Evolutionary conservation across 2,113 vertebrate genomes (phyloP).

Genomic region (Channa maculata): DNA sequence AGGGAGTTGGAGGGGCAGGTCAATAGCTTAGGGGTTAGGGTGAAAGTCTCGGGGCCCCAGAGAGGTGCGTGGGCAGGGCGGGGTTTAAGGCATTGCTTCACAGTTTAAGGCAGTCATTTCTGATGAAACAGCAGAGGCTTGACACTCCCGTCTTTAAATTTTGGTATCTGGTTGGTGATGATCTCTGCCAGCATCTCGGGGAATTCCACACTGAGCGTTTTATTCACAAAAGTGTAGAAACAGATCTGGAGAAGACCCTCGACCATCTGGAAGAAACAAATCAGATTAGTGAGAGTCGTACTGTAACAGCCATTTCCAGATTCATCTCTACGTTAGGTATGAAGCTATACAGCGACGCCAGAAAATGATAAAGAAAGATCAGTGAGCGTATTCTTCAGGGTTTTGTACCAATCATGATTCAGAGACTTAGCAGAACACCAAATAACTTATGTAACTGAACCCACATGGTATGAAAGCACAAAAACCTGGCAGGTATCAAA

Average conservation of each 20-base stretch:
- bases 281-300: background rate
- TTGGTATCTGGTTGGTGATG: conserved; percentile 99
- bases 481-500: no score
- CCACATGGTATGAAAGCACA: no score
- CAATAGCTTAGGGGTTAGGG: background rate
- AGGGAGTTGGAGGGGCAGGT: conserved; percentile 8
- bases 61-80: conserved; percentile 25
- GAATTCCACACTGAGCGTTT: conserved; percentile 96
- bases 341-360: no score
- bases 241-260: conserved; percentile 95
- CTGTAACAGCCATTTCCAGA: background rate
- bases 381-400: background rate
- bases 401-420: no score
- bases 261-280: conserved; percentile 87
- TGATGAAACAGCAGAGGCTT: conserved; percentile 98
- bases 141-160: conserved; percentile 95
- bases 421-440: no score
- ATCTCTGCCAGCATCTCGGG: conserved; percentile 99
- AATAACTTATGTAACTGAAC: no score
- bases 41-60: conserved; percentile 13
- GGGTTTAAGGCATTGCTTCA: conserved; percentile 92
- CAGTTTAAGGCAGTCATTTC: conserved; percentile 94
- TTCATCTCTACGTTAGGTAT: background rate
- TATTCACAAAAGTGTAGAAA: conserved; percentile 99
- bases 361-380: no score